These are phyloP conservation scores for Diacarnus erythraeanus DNA, from an alignment of 37 sponge, comb jelly and placozoan species.

Conservation along the genomic window DNA sequence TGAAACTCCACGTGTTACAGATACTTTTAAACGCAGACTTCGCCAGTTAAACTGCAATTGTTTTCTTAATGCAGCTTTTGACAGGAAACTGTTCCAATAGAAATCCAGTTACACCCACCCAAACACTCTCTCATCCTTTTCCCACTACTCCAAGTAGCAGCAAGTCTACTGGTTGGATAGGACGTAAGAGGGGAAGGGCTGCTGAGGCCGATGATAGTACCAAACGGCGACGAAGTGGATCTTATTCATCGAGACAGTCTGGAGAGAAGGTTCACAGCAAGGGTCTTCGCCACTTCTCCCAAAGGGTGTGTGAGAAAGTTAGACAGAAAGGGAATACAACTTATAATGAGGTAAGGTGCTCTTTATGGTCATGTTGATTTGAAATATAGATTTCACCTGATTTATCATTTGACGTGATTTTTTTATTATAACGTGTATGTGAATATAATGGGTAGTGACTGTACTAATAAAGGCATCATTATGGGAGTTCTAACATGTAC, in stretches of 20 bases:
- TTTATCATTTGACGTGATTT: no score
- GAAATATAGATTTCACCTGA: no score
- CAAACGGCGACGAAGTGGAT: constrained; percentile 12
- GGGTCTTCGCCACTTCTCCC: constrained; percentile 91
- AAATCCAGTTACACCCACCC: neutral
- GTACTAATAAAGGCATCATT: no score
- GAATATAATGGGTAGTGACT: no score
- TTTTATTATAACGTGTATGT: no score
- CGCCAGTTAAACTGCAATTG: no score
- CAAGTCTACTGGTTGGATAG: neutral
- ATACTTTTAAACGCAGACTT: no score
- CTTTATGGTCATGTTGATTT: no score
- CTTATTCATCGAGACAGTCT: constrained; percentile 48
- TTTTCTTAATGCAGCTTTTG: constrained; percentile 12
- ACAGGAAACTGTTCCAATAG: constrained; percentile 11
- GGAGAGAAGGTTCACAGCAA: constrained; percentile 55
- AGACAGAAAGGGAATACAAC: constrained; percentile 87
- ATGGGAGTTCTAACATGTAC: neutral
- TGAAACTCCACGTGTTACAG: no score
- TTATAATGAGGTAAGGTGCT: constrained; percentile 93
- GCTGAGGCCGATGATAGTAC: constrained; percentile 18
- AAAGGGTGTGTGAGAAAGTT: constrained; percentile 98
- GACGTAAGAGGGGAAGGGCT: constrained; percentile 31
- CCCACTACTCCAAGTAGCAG: constrained; percentile 35
- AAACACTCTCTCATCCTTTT: neutral